phyloP scores from a whole-genome alignment of 2,113 vertebrate species.

The Menura novaehollandiae region DNA sequence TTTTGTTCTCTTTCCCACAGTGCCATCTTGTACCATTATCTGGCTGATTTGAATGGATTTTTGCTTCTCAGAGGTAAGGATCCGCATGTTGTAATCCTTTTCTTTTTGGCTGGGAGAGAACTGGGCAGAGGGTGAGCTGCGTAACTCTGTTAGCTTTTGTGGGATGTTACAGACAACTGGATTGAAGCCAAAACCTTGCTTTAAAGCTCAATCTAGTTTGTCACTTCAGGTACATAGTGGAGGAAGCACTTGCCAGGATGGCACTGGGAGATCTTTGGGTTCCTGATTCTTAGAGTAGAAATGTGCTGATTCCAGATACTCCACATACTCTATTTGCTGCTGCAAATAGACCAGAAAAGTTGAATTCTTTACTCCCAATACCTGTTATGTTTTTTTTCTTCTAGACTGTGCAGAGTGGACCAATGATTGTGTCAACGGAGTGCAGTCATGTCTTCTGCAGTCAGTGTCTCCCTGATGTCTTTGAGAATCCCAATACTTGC shows the following conservation, averaged over 20 bases:
- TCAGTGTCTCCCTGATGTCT: slow-evolving; percentile 85
- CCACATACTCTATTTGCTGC: background rate
- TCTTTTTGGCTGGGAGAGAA: background rate
- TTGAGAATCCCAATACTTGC: slow-evolving; percentile 80
- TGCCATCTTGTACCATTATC: background rate
- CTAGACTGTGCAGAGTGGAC: slow-evolving; percentile 83
- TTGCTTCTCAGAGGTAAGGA: background rate
- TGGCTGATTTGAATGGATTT: background rate
- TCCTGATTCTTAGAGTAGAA: background rate
- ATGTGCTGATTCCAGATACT: background rate
- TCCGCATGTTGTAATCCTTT: accelerated
- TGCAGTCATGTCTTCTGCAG: slow-evolving; percentile 89
- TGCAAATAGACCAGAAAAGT: background rate
- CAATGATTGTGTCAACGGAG: slow-evolving; percentile 86
- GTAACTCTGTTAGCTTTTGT: background rate
- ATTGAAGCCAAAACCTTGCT: background rate
- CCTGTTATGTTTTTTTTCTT: background rate
- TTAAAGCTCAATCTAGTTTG: background rate
- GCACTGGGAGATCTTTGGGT: background rate
- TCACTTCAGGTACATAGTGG: background rate
- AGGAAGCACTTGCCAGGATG: background rate
- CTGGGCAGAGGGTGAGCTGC: background rate
- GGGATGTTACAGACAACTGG: background rate
- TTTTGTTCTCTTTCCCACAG: background rate
- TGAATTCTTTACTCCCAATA: background rate